phyloP scores from a whole-genome alignment of 2,888 invertebrate species.

The Macroteleia sp. region DNA sequence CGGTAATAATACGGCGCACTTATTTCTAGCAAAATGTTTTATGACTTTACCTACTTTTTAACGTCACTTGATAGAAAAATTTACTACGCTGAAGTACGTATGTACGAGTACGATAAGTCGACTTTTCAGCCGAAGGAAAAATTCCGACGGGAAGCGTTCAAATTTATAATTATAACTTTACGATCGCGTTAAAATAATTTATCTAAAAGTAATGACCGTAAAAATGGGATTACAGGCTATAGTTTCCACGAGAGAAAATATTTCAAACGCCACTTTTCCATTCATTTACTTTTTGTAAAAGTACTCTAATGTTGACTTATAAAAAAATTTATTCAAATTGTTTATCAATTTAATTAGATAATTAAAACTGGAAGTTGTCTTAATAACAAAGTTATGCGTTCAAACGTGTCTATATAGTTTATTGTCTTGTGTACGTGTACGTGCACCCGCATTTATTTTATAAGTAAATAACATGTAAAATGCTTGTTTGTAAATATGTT shows the following conservation, averaged over 20 bases:
- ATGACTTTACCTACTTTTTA: conserved; percentile 59
- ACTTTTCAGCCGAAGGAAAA: conserved; percentile 19
- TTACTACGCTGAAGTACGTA: conserved; percentile 43
- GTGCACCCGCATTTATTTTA: too few relatives aligned
- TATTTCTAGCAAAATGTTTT: conserved; percentile 54
- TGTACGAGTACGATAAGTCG: conserved; percentile 23
- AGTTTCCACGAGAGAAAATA: conserved; percentile 2
- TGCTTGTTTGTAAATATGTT: too few relatives aligned
- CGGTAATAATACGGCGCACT: conserved; percentile 51
- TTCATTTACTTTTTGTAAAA: not conserved
- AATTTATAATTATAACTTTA: conserved; percentile 60
- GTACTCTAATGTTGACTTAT: not conserved
- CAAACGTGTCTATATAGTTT: too few relatives aligned
- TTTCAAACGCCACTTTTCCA: conserved; percentile 5
- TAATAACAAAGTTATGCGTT: too few relatives aligned
- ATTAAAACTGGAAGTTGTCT: too few relatives aligned
- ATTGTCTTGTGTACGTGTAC: too few relatives aligned
- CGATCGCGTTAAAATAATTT: conserved; percentile 40
- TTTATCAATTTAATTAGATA: too few relatives aligned
- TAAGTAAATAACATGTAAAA: too few relatives aligned
- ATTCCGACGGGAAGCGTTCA: conserved; percentile 35
- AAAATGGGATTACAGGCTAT: conserved; percentile 26
- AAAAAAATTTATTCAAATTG: not conserved
- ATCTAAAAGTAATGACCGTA: conserved; percentile 25
- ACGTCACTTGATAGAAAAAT: conserved; percentile 60